Conservation (phyloP, 2,797 vertebrate species). For the Parauchenoglanis punctatus region DNA sequence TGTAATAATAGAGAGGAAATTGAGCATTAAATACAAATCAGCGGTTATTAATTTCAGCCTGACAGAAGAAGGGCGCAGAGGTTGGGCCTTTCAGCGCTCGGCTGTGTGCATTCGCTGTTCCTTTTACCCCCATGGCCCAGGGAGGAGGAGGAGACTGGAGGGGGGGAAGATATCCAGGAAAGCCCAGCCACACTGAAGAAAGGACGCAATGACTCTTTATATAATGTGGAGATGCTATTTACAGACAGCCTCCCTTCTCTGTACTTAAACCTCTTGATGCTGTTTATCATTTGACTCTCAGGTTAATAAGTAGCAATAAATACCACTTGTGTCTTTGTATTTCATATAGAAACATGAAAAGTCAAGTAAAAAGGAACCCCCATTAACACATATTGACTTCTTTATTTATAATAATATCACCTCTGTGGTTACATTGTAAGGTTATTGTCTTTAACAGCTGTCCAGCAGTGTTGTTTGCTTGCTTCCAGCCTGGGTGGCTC, state of each 20-base stretch:
- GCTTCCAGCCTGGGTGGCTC: neutral
- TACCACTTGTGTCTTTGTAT: neutral
- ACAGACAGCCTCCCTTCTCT: neutral
- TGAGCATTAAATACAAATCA: slow-evolving; percentile 80
- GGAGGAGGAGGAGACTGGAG: slow-evolving; percentile 62
- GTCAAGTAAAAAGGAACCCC: neutral
- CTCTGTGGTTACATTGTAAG: neutral
- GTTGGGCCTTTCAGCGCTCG: slow-evolving; percentile 62
- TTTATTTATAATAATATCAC: neutral
- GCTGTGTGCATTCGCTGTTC: slow-evolving; percentile 57
- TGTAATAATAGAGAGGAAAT: slow-evolving; percentile 76
- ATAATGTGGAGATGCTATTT: slow-evolving; percentile 45
- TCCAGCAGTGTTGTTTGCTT: neutral
- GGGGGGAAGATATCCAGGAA: slow-evolving; percentile 47
- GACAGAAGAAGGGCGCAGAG: slow-evolving; percentile 63
- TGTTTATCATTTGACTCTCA: neutral
- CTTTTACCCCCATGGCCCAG: slow-evolving; percentile 66
- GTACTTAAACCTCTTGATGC: slow-evolving; percentile 1
- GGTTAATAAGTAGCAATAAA: neutral
- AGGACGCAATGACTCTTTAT: slow-evolving; percentile 62
- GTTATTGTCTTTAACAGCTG: neutral
- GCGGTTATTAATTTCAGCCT: slow-evolving; percentile 70
- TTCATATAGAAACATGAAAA: neutral
- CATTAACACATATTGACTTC: neutral
- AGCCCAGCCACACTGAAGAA: slow-evolving; percentile 56